Conservation (phyloP, 1,140 invertebrate genomes). For the Psilanteris sp. region DNA sequence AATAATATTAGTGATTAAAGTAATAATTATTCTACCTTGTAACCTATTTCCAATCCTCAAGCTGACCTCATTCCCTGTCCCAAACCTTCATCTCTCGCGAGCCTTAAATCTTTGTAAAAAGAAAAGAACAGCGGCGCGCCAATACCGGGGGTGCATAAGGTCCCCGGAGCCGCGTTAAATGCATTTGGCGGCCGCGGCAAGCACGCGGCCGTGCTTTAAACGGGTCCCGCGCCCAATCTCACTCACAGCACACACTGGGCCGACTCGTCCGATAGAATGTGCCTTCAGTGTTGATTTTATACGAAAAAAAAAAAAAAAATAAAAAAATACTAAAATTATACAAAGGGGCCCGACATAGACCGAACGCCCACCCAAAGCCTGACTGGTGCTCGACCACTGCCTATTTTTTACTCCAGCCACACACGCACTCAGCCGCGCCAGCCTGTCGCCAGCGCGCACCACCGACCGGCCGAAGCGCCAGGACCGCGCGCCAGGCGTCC, state of each 20-base stretch:
- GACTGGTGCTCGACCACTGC: conserved; percentile 80
- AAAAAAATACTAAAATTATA: conserved; percentile 84
- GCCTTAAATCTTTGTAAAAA: conserved; percentile 60
- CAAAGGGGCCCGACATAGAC: conserved; percentile 91
- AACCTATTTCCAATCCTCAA: conserved; percentile 39
- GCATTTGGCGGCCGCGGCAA: conserved; percentile 72
- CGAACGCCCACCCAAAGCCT: conserved; percentile 84
- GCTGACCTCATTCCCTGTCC: conserved; percentile 24
- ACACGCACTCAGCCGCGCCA: too few species aligned
- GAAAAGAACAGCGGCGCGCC: conserved; percentile 44
- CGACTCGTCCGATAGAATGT: conserved; percentile 93
- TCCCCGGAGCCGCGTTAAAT: conserved; percentile 66
- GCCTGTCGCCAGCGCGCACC: too few species aligned
- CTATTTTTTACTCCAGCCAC: conserved; percentile 70
- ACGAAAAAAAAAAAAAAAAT: conserved; percentile 84
- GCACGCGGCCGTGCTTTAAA: conserved; percentile 68
- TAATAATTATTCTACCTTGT: conserved; percentile 67
- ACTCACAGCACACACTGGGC: conserved; percentile 86
- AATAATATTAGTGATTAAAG: conserved; percentile 68
- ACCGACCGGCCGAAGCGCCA: too few species aligned
- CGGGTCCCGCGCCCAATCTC: conserved; percentile 79
- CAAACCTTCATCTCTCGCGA: conserved; percentile 55
- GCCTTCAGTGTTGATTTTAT: conserved; percentile 93
- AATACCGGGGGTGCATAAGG: conserved; percentile 75
- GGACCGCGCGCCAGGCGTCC: not conserved